Conservation (phyloP, 1,140 invertebrate genomes). For the Asobara japonica region DNA sequence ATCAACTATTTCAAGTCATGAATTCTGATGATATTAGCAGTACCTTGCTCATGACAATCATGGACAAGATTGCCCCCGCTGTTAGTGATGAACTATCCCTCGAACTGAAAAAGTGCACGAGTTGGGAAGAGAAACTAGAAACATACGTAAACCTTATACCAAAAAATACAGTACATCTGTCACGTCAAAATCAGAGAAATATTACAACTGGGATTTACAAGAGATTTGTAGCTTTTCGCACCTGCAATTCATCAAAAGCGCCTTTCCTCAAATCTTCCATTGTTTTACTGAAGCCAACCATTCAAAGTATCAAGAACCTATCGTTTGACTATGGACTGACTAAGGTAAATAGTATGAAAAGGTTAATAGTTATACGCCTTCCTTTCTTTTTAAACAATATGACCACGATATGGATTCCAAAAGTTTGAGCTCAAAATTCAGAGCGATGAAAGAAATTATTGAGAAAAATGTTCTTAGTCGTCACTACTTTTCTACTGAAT, state of each 20-base stretch:
- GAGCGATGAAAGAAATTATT: no score
- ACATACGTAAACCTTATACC: constrained; percentile 39
- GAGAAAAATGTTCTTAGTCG: no score
- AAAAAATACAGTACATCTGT: constrained; percentile 25
- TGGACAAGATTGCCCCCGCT: constrained; percentile 41
- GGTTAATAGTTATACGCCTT: no score
- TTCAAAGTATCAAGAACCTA: constrained; percentile 61
- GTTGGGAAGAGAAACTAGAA: constrained; percentile 60
- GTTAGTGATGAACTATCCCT: constrained; percentile 43
- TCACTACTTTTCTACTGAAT: no score
- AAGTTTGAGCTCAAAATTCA: no score
- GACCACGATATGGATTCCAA: no score
- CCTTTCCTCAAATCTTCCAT: constrained; percentile 69
- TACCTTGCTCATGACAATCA: constrained; percentile 48
- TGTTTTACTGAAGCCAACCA: constrained; percentile 72
- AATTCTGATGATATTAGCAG: constrained; percentile 48
- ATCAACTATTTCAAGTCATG: constrained; percentile 37
- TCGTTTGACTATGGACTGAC: constrained; percentile 74
- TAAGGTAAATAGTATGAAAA: constrained; percentile 43
- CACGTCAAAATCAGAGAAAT: constrained; percentile 58
- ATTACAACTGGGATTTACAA: constrained; percentile 67
- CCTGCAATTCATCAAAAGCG: constrained; percentile 59
- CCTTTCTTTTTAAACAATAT: no score
- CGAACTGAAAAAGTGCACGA: constrained; percentile 53
- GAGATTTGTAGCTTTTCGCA: constrained; percentile 68